Evolutionary conservation across 2,113 vertebrate species (phyloP), one percentile per base, ranked within the genome.

Genomic region (Climacteris rufus): DNA sequence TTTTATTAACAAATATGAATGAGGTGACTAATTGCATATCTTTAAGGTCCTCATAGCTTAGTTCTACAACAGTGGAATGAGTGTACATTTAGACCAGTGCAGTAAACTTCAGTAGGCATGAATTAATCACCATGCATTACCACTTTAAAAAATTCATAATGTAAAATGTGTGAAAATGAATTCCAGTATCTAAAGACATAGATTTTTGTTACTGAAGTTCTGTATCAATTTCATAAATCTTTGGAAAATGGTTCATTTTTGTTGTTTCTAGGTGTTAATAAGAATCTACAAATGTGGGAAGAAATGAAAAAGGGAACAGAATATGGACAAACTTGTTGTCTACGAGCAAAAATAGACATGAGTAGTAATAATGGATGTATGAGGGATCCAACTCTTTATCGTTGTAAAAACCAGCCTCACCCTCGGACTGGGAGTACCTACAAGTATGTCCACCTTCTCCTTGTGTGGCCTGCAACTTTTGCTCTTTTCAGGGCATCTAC

Each of bases 281-380:
- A 99, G 98, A 99, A 99, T 97, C 91, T 99, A 52, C 98, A 99
- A 79, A 99, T 99, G 99, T 99, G 99, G 99, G 96, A 98, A 44
- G 99, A 99, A 97, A 99, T 99, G 99, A 99, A 99, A 97, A 98
- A 98, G 28, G 99, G 99, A 71, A 98, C 98, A 53, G 98, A 97
- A 68, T 98, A 72, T 1, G 99, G 99, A 54, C 99, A 99, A 97
- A 98, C 98, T 2, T 99, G 99, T 97, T 99, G 99, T 94, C 98
- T 99, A 97, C 98, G 99, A 93, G 99, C 99, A 52, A 99, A 99
- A 98, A 99, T 99, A 40, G 99, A 99, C 98, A 99, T 99, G 99
- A 98, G 25, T 94, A 99, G 99, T 97, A 99, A 99, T 98, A 99
- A 99, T 33, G 99, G 99, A 65, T 99, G 99, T 93, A 91, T 99